These are phyloP conservation scores for Sarcophaga carnaria DNA, from an alignment of 2,888 invertebrate genomes.

Conservation along the genomic window DNA sequence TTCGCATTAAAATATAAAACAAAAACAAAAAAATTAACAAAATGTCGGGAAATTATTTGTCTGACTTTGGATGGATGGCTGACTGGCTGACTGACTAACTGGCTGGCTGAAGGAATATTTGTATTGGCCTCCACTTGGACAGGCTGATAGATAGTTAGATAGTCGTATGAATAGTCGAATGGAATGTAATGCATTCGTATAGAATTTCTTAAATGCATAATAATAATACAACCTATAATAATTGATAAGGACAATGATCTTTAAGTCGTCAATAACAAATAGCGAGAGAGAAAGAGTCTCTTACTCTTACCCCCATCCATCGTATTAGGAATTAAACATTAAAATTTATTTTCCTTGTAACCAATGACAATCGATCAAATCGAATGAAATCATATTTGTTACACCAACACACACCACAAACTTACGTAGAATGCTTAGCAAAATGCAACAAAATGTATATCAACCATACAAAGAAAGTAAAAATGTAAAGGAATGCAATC, in stretches of 20 bases:
- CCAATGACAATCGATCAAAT: slow-evolving; percentile 60
- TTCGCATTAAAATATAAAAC: slow-evolving; percentile 52
- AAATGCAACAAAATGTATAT: slow-evolving; percentile 8
- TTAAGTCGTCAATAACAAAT: background rate
- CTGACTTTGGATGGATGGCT: slow-evolving; percentile 49
- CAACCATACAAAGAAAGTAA: slow-evolving; percentile 9
- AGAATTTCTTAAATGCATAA: slow-evolving; percentile 35
- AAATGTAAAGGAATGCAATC: slow-evolving; percentile 9
- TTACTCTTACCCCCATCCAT: background rate
- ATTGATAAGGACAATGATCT: slow-evolving; percentile 65
- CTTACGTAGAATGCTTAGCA: slow-evolving; percentile 22
- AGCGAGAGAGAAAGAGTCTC: background rate
- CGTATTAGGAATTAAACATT: slow-evolving; percentile 37
- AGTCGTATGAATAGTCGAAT: slow-evolving; percentile 13
- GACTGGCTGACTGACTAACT: slow-evolving; percentile 3
- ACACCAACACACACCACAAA: slow-evolving; percentile 20
- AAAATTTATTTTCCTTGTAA: slow-evolving; percentile 48
- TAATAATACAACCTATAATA: slow-evolving; percentile 47
- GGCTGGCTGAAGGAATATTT: background rate
- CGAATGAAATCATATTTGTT: slow-evolving; percentile 53
- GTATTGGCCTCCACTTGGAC: background rate
- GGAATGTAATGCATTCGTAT: slow-evolving; percentile 41
- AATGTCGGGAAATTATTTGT: slow-evolving; percentile 46
- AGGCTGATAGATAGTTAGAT: slow-evolving; percentile 38
- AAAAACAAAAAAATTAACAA: slow-evolving; percentile 10